Evolutionary conservation across 2,888 invertebrate species (phyloP).

Genomic region (Euspilapteryx auroguttella): DNA sequence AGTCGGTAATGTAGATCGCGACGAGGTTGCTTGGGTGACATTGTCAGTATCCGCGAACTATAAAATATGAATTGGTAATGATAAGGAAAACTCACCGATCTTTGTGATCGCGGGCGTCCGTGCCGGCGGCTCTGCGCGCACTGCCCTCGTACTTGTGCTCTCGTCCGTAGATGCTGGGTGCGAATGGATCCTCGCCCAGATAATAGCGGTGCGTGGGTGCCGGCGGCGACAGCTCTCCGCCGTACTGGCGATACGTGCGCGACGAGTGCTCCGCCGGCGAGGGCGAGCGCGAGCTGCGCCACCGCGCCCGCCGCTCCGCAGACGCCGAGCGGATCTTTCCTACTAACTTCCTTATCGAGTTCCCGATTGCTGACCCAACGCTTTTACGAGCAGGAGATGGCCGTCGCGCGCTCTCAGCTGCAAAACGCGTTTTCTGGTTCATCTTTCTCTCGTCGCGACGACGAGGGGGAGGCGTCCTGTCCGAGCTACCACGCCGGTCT

Average conservation of each 20-base stretch:
- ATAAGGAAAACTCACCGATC: slow-evolving; percentile 37
- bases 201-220: slow-evolving; percentile 76
- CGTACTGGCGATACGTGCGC: slow-evolving; percentile 53
- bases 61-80: not conserved
- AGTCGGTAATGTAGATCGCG: slow-evolving; percentile 12
- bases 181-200: slow-evolving; percentile 85
- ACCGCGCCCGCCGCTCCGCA: slow-evolving; percentile 67
- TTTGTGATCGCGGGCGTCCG: slow-evolving; percentile 41
- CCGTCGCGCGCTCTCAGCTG: slow-evolving; percentile 31
- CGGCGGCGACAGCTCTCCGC: slow-evolving; percentile 48
- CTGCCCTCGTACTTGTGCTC: slow-evolving; percentile 81
- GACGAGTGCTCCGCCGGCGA: slow-evolving; percentile 64
- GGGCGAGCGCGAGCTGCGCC: slow-evolving; percentile 60
- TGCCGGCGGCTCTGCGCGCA: slow-evolving; percentile 45
- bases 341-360: slow-evolving; percentile 79
- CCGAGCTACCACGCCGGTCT: slow-evolving; percentile 40
- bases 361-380: slow-evolving; percentile 69
- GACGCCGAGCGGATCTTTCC: slow-evolving; percentile 78
- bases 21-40: too few relatives aligned
- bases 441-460: slow-evolving; percentile 58
- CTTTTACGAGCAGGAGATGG: slow-evolving; percentile 48
- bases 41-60: not conserved
- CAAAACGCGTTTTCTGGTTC: slow-evolving; percentile 75
- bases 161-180: slow-evolving; percentile 79
- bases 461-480: slow-evolving; percentile 43